A percentile compares a stretch with the other conserved stretches of the same genome.
These are phyloP conservation scores for Carassius carassius DNA, from an alignment of 2,113 vertebrate species.

Conservation along the genomic window DNA sequence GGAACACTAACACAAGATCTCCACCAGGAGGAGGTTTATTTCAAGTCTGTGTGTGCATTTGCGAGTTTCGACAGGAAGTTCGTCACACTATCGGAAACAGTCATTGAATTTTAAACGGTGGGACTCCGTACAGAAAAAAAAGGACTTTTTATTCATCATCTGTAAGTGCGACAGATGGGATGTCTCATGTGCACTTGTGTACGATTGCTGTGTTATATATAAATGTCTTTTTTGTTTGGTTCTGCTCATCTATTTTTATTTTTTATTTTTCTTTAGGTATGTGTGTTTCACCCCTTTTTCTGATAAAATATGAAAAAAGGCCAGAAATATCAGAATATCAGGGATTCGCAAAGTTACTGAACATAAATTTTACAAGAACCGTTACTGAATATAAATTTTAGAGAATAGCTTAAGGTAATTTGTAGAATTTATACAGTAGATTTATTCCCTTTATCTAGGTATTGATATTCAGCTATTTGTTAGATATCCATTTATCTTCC, in stretches of 20 bases:
- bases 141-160: background rate
- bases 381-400: background rate
- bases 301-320: background rate
- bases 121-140: background rate
- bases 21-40: conserved; percentile 16
- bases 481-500: background rate
- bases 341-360: background rate
- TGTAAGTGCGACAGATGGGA: background rate
- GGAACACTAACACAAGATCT: conserved; percentile 1
- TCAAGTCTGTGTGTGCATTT: background rate
- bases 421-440: background rate
- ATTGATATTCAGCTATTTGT: background rate
- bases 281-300: conserved; percentile 23
- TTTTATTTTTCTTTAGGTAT: conserved; percentile 30
- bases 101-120: conserved; percentile 41
- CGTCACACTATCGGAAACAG: conserved; percentile 16
- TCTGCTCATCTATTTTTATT: conserved; percentile 37
- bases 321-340: conserved; percentile 29
- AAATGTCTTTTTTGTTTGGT: conserved; percentile 27
- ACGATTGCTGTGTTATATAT: conserved; percentile 61
- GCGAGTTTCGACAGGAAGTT: background rate
- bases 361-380: background rate
- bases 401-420: background rate
- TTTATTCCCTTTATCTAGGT: background rate
- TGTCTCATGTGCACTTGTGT: conserved; percentile 44